phyloP scores from a whole-genome alignment of 1,140 invertebrate genomes.

The Polyergus mexicanus region DNA sequence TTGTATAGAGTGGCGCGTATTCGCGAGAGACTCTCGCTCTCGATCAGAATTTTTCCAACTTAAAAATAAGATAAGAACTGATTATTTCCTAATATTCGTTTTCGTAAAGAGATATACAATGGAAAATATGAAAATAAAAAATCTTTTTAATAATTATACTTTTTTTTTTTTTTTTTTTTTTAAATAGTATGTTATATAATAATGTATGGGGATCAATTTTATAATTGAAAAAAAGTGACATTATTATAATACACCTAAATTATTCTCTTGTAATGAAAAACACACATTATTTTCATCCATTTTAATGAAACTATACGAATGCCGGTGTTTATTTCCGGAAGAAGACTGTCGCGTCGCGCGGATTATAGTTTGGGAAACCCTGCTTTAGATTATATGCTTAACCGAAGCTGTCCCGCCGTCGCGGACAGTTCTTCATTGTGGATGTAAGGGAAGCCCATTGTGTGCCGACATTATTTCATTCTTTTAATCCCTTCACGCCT shows the following conservation, averaged over 20 bases:
- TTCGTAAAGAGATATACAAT: too few species aligned
- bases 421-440: constrained; percentile 37
- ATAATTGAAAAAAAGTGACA: not conserved
- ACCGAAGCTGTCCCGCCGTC: not conserved
- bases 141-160: not conserved
- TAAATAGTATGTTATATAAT: too few species aligned
- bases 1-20: not conserved
- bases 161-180: not conserved
- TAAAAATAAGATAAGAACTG: not conserved
- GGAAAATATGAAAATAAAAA: not conserved
- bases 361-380: constrained; percentile 17
- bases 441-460: constrained; percentile 61
- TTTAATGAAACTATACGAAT: not conserved
- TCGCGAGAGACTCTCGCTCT: not conserved
- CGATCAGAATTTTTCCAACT: constrained; percentile 7
- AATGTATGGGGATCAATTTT: not conserved
- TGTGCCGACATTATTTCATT: constrained; percentile 63
- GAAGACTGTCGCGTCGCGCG: not conserved
- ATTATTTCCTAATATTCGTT: not conserved
- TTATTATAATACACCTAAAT: not conserved
- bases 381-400: constrained; percentile 35
- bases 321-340: not conserved
- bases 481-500: constrained; percentile 67
- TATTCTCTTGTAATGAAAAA: not conserved
- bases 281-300: not conserved